These are phyloP conservation scores for Lagocephalus sceleratus DNA, from an alignment of 2,797 vertebrate genomes.

Conservation along the genomic window DNA sequence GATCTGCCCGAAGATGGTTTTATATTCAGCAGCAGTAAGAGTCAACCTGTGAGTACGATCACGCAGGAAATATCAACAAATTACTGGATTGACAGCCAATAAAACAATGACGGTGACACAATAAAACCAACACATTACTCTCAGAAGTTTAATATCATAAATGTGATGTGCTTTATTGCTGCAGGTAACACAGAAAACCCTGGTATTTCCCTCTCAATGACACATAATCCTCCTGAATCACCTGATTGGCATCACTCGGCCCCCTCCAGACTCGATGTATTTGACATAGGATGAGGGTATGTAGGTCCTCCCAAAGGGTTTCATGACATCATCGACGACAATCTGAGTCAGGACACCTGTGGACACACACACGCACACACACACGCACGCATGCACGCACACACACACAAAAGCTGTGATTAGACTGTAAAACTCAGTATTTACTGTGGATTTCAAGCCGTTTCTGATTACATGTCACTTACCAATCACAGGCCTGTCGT, in stretches of 20 bases:
- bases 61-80: not conserved
- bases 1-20: slow-evolving; percentile 75
- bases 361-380: not conserved
- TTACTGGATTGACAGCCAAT: no score
- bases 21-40: slow-evolving; percentile 67
- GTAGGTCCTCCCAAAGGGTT: slow-evolving; percentile 71
- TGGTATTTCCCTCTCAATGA: no score
- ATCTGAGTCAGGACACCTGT: slow-evolving; percentile 80
- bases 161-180: no score
- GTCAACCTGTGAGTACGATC: slow-evolving; percentile 65
- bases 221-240: slow-evolving; percentile 20
- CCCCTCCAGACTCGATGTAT: slow-evolving; percentile 77
- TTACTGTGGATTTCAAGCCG: not conserved
- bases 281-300: slow-evolving; percentile 81
- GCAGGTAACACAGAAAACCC: no score
- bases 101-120: no score
- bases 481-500: slow-evolving; percentile 73
- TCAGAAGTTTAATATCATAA: no score
- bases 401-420: not conserved
- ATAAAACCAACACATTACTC: no score
- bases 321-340: slow-evolving; percentile 64
- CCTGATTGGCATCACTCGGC: slow-evolving; percentile 79
- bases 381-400: not conserved
- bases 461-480: slow-evolving; percentile 16
- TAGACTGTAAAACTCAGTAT: not conserved